Conservation (phyloP, 2,113 vertebrate species). For the Crocuta crocuta region DNA sequence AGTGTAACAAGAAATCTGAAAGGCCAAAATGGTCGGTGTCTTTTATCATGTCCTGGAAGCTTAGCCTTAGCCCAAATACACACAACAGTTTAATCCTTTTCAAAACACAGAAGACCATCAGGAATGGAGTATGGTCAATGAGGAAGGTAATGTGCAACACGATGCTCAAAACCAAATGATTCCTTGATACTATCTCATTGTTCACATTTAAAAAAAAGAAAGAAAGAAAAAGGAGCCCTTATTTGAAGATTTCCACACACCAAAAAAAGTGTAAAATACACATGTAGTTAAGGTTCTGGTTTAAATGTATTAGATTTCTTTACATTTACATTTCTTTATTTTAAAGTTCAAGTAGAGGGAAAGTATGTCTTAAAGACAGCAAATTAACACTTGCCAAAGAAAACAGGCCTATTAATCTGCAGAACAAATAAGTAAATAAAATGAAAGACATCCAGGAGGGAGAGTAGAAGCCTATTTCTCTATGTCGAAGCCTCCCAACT, state of each 20-base stretch:
- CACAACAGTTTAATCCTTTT: conserved; percentile 70
- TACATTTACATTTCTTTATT: conserved; percentile 28
- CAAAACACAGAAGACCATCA: conserved; percentile 51
- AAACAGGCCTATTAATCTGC: neutral
- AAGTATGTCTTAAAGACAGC: neutral
- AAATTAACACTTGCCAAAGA: conserved; percentile 46
- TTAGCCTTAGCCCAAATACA: conserved; percentile 62
- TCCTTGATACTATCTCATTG: neutral
- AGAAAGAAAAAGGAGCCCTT: neutral
- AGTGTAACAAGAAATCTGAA: conserved; percentile 54
- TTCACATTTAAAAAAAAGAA: neutral
- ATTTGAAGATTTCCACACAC: neutral
- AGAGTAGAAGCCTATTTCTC: conserved; percentile 53
- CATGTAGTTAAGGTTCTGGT: neutral
- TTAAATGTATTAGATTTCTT: neutral
- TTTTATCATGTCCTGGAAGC: conserved; percentile 65
- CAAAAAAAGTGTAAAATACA: conserved; percentile 7
- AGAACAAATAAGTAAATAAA: conserved; percentile 35
- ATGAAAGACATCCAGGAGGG: neutral
- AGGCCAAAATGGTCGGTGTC: conserved; percentile 43
- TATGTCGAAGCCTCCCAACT: conserved; percentile 28
- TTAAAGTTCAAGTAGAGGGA: conserved; percentile 21
- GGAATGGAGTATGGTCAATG: conserved; percentile 34
- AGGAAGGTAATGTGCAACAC: neutral
- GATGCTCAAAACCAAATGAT: conserved; percentile 44